A percentile compares a stretch with the other conserved stretches of the same genome.
phyloP scores from a whole-genome alignment of 2,113 vertebrate genomes.

The Cyprinodon brontotheroides region DNA sequence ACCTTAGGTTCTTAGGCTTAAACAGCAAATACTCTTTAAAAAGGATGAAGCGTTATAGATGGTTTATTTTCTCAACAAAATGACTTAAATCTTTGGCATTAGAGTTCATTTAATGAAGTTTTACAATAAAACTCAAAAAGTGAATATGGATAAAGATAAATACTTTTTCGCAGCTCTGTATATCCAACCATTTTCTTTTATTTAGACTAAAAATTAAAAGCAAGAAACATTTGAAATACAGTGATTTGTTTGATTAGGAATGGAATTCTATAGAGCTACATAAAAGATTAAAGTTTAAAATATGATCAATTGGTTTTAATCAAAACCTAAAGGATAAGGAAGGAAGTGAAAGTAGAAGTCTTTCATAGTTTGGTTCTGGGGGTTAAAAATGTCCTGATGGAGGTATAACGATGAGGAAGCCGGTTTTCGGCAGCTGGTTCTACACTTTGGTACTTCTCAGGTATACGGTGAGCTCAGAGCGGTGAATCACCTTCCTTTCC shows the following conservation, averaged over 20 bases:
- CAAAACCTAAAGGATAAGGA: background rate
- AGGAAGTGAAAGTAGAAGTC: background rate
- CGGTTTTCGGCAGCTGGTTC: background rate
- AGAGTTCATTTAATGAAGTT: too few relatives aligned
- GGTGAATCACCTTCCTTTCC: conserved; percentile 60
- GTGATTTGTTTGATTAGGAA: background rate
- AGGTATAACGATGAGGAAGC: too few relatives aligned
- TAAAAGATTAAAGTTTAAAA: background rate
- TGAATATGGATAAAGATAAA: too few relatives aligned
- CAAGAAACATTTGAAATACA: background rate
- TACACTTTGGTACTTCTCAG: conserved; percentile 69
- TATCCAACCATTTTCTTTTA: background rate
- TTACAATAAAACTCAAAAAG: too few relatives aligned
- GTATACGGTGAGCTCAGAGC: conserved; percentile 77
- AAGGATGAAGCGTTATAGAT: too few relatives aligned
- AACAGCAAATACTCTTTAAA: too few relatives aligned
- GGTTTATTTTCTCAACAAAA: too few relatives aligned
- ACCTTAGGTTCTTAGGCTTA: too few relatives aligned
- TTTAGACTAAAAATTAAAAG: background rate
- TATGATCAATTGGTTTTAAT: background rate
- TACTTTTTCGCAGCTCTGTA: too few relatives aligned
- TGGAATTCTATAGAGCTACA: background rate
- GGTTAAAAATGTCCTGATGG: background rate
- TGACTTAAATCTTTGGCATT: too few relatives aligned
- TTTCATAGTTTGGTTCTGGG: background rate